phyloP scores from a whole-genome alignment of 2,113 vertebrate species.

The Okapia johnstoni region DNA sequence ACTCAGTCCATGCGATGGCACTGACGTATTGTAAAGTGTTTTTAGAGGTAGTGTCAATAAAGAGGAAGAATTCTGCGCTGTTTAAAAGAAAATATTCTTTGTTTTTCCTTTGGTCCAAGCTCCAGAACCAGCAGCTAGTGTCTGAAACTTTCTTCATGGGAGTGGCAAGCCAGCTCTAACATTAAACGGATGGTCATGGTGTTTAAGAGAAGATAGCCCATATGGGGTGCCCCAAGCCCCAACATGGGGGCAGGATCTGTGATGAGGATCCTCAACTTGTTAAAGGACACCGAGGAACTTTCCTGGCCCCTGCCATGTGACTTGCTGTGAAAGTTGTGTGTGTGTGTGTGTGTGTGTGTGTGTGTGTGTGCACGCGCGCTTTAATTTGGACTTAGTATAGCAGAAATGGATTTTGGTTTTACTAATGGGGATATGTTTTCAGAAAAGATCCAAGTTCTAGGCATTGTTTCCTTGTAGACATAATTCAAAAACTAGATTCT shows the following conservation, averaged over 20 bases:
- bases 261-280: background rate
- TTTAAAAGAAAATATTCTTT: slow-evolving; percentile 25
- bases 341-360: background rate
- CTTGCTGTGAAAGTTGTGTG: background rate
- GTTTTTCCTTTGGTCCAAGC: background rate
- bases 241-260: background rate
- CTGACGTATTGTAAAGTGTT: background rate
- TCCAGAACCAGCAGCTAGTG: background rate
- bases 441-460: background rate
- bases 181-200: background rate
- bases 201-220: background rate
- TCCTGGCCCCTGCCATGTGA: background rate
- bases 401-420: background rate
- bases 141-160: background rate
- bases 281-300: background rate
- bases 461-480: background rate
- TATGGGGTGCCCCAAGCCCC: background rate
- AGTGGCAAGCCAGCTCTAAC: background rate
- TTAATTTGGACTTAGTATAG: background rate
- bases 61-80: background rate
- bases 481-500: background rate
- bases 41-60: background rate
- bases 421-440: no score
- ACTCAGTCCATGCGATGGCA: background rate
- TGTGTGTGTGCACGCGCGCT: background rate